Base-by-base conservation (phyloP, 2,797 vertebrate genomes). In the Gymnothorax javanicus region DNA sequence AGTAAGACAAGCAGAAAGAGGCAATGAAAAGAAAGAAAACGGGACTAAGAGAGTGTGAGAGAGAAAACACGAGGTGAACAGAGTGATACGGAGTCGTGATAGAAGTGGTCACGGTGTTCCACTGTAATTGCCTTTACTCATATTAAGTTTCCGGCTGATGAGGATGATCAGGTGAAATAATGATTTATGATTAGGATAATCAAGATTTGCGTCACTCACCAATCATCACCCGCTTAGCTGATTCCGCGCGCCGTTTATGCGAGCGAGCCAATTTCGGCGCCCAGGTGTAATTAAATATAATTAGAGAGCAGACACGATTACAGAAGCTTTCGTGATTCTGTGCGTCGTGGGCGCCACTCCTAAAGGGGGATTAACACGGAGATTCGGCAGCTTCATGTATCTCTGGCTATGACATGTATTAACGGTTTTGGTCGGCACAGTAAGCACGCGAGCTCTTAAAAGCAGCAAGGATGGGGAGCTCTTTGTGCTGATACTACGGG, bases 1-100 rank as follows among this genome's bases (percentile, higher is more conserved):
- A 82, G 20, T 82, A 33, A 69, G 23, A 67, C 56, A 56, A 23
- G 71, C 25, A 54, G 60, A 90, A 89, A 91, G 84, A 67, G 87
- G 89, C 17, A n/a, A 83, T 84, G 77, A 86, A 89, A 59, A 84
- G 71, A 75, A 50, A 54, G 86, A 90, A n/a, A n/a, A 43, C 33
- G 33, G 89, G 89, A 86, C 58, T 86, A 90, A 60, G 82, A 87
- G 84, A 43, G 33, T 43, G 33, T 43, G 89, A 82, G 85, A 79
- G 85, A 71, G 88, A 90, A 73, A 85, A 58, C 85, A 87, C 7
- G 50, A 11, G 82, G 64, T 56, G 54, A 59, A 86, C 60, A 82
- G 25, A 88, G 89, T 84, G 85, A 58, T 87, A 73, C 54, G 67
- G 89, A n/a, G 25, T 71, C 81, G 60, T 81, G 25, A 23, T 23